These are phyloP conservation scores for Tadarida brasiliensis DNA, from an alignment of 2,797 vertebrate species.

Conservation along the genomic window DNA sequence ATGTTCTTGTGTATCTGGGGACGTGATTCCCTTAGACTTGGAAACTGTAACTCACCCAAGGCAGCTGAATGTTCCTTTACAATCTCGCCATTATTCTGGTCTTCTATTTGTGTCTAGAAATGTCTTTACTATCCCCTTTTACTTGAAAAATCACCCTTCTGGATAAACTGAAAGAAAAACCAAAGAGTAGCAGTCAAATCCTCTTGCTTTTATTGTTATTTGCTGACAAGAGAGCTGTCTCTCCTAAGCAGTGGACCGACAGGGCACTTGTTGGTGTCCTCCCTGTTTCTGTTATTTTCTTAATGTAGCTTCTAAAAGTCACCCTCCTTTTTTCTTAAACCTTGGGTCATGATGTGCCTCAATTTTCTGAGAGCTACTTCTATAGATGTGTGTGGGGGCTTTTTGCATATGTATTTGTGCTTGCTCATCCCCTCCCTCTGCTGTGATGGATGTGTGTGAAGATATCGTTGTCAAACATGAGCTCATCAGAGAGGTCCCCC, in stretches of 20 bases:
- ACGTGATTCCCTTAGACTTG: not conserved
- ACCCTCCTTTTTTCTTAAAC: not conserved
- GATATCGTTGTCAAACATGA: not conserved
- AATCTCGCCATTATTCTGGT: not conserved
- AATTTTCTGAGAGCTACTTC: not conserved
- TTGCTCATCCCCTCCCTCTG: not conserved
- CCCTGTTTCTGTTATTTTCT: not conserved
- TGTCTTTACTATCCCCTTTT: not conserved
- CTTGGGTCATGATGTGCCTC: not conserved
- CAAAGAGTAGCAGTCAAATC: not conserved
- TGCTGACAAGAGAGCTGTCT: not conserved
- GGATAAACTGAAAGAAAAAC: not conserved
- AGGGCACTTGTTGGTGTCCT: no score
- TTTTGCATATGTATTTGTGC: not conserved
- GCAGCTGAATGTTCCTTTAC: not conserved
- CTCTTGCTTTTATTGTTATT: not conserved
- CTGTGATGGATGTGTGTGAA: not conserved
- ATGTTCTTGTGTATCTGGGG: not conserved
- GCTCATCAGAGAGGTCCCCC: not conserved
- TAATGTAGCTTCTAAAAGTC: not conserved
- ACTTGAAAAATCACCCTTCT: constrained; percentile 35
- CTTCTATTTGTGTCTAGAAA: not conserved
- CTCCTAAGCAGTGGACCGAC: not conserved
- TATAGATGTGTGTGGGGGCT: no score
- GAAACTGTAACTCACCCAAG: not conserved